Evolutionary conservation across 2,113 vertebrate species (phyloP).

Genomic region (Neodon shergylaensis): DNA sequence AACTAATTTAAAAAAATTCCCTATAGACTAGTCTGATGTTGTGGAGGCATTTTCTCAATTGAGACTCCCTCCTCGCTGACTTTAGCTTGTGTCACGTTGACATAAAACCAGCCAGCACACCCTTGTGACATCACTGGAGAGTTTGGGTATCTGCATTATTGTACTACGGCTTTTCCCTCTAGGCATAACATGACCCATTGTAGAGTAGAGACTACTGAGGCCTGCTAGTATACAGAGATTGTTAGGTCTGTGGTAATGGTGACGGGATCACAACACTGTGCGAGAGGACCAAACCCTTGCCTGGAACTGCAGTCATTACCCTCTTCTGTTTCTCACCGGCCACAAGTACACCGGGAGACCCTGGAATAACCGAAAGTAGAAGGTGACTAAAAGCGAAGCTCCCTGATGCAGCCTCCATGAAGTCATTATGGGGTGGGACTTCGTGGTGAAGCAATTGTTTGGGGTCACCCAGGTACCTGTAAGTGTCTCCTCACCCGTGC

Average conservation of each 20-base stretch:
- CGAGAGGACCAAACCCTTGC: no score
- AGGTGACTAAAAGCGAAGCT: background rate
- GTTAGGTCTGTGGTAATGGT: background rate
- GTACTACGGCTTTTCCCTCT: background rate
- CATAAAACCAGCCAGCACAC: background rate
- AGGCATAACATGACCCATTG: background rate
- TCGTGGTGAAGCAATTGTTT: background rate
- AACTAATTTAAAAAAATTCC: background rate
- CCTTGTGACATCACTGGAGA: background rate
- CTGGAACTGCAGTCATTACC: no score
- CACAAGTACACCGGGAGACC: background rate
- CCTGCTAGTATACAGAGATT: background rate
- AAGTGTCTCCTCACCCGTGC: background rate
- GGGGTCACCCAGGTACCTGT: background rate
- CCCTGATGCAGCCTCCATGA: background rate
- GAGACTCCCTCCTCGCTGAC: background rate
- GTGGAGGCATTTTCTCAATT: background rate
- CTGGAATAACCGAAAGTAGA: background rate
- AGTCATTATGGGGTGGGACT: background rate
- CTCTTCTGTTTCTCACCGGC: no score
- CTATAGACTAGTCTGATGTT: background rate
- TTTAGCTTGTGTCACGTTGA: background rate
- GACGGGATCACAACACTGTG: background rate
- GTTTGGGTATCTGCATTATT: background rate
- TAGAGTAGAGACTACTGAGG: background rate